Evolutionary conservation across 2,113 vertebrate species (phyloP), one percentile per base, ranked within the genome.

Genomic region (Nerophis lumbriciformis): DNA sequence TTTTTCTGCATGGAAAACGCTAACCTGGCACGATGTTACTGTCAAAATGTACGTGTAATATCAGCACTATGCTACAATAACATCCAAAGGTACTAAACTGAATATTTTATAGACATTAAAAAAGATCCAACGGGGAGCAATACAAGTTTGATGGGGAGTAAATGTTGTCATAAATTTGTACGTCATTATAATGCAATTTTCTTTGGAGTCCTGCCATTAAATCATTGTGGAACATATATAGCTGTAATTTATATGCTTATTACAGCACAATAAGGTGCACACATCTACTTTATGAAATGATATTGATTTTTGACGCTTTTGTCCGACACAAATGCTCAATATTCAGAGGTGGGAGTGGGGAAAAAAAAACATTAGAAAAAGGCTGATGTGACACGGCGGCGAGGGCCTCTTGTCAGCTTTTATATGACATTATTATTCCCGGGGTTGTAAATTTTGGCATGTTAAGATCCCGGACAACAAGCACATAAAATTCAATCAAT

Each of bases 401-500:
- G 28, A 28, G 28, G 28, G 28, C 28, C 28, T 4, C 4, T 28
- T 28, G 88, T 88, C 88, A 85, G 82, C 79, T 90, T 88, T 91
- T 92, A 91, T 91, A 86, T 84, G 88, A 88, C 88, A 91, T 90
- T 89, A 91, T 92, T 92, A 91, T 90, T 90, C 88, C 77, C 73
- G 6, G 59, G 85, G 88, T 88, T 85, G 87, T 92, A 91, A 92
- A 91, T 92, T 90, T 80, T 86, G 86, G 83, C 86, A 88, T 90
- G 89, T 85, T 90, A 92, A 92, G 89, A 90, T 91, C 88, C 83
- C 85, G 72, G 80, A 90, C 88, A 89, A 81, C 89, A 87, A 83
- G 85, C 82, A 90, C 88, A 90, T 89, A 88, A 92, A 89, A 90
- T 89, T 84, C 89, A 90, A 90, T 92, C 90, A 92, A 90, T 91